Conservation (phyloP, 2,113 vertebrate species). For the Hepsetus odoe region DNA sequence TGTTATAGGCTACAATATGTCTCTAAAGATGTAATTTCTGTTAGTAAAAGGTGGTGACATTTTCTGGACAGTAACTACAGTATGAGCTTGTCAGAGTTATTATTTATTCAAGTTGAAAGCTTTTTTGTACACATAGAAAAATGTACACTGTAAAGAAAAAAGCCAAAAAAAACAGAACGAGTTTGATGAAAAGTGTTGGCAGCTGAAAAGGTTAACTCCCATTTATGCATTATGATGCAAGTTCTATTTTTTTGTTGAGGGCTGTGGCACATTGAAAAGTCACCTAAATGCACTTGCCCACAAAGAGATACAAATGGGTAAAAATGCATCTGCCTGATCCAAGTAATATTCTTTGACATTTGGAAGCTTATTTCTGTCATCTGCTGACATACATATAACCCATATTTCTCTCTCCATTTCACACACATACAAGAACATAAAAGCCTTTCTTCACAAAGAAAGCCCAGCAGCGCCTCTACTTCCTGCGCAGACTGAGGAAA, state of each 20-base stretch:
- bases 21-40: not conserved
- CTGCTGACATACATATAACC: not conserved
- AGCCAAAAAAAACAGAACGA: not conserved
- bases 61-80: not conserved
- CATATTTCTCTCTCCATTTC: not conserved
- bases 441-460: no score
- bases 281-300: not conserved
- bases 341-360: constrained; percentile 7
- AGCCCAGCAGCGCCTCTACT: no score
- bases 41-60: not conserved
- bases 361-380: constrained; percentile 1
- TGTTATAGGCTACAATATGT: not conserved
- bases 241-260: not conserved
- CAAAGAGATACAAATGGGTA: not conserved
- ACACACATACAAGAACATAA: not conserved
- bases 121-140: not conserved
- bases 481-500: no score
- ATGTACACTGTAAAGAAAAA: not conserved
- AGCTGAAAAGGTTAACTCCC: constrained; percentile 7
- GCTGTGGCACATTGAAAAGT: constrained; percentile 11
- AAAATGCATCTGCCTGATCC: not conserved
- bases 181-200: not conserved
- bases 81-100: not conserved
- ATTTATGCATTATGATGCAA: constrained; percentile 21
- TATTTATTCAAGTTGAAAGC: not conserved